These are phyloP conservation scores for Lota lota DNA, from an alignment of 2,113 vertebrate species.

Conservation along the genomic window DNA sequence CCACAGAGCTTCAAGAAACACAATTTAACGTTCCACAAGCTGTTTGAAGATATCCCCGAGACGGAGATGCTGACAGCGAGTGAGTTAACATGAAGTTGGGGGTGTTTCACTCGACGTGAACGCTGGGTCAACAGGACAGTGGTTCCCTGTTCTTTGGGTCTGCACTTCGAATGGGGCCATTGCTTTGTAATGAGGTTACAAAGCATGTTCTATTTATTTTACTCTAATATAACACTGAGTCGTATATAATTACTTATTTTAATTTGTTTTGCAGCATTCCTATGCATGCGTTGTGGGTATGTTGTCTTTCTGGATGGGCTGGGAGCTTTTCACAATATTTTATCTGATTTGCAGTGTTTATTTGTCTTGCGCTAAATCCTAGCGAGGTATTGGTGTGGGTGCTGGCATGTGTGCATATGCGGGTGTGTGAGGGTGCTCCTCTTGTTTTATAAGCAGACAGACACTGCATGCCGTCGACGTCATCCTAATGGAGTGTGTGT, in stretches of 20 bases:
- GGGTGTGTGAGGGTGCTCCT: too few relatives aligned
- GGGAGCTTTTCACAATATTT: too few relatives aligned
- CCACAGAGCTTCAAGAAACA: slow-evolving; percentile 62
- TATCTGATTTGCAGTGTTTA: too few relatives aligned
- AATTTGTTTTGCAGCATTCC: too few relatives aligned
- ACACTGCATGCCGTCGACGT: neutral
- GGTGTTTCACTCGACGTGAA: too few relatives aligned
- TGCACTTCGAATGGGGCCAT: neutral
- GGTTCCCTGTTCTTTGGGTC: neutral
- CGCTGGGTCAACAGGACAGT: neutral
- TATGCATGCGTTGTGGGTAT: too few relatives aligned
- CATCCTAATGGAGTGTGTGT: neutral
- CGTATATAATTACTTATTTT: too few relatives aligned
- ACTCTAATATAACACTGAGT: too few relatives aligned
- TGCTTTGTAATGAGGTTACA: neutral
- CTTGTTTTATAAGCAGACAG: too few relatives aligned
- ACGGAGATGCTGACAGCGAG: slow-evolving; percentile 64
- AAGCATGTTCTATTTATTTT: too few relatives aligned
- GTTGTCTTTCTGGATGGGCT: too few relatives aligned
- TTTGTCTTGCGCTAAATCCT: too few relatives aligned
- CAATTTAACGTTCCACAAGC: slow-evolving; percentile 70
- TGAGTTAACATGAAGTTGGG: slow-evolving; percentile 50
- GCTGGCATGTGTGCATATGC: neutral
- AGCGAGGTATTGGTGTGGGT: neutral
- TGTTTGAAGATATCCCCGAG: slow-evolving; percentile 72